Evolutionary conservation across 2,113 vertebrate genomes (phyloP), one percentile per base, ranked within the genome.

Genomic region (Cheilinus undulatus): DNA sequence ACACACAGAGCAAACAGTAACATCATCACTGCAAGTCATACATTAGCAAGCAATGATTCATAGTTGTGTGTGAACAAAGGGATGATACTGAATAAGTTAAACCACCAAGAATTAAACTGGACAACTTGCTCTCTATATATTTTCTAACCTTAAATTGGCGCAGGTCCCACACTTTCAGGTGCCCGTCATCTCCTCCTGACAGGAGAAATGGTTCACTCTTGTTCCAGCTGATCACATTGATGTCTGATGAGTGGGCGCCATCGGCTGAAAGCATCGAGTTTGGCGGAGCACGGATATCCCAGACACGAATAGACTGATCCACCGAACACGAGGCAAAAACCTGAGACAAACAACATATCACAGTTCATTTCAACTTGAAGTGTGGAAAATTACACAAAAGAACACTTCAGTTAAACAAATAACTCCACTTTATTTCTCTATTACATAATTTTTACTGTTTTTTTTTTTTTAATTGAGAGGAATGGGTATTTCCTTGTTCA

Each of bases 221-320:
- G 86, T 95, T 97, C 96, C 96, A 97, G 89, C 93, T 95, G 89
- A 97, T 95, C 20, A 97, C 96, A 0, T 97, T 97, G 72, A 96
- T 82, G 1, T 97, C 96, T 0, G 94, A 93, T 0, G 93, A 73
- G 13, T 97, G 96, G 3, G 96, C 96, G 3, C 87, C 70, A 24
- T 91, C 57, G 5, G 93, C 93, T 3, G 94, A 93, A 27, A 97
- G 94, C 96, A 97, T 97, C 23, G 96, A 97, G 65, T 94, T 93
- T 1, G 96, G 96, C 0, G 94, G 93, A 1, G 96, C 92, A 10
- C 96, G 91, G 49, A 92, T 89, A 65, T 97, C 96, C 96, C 96
- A 97, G 68, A 97, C 77, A 6, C 96, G 94, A 60, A 97, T 86
- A 4, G 96, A 96, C 64, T 93, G 89, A 14, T 97, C 96, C 0